A percentile compares a stretch with the other conserved stretches of the same genome.
phyloP scores from a whole-genome alignment of 2,888 invertebrate genomes.

The Artemia sp. region DNA sequence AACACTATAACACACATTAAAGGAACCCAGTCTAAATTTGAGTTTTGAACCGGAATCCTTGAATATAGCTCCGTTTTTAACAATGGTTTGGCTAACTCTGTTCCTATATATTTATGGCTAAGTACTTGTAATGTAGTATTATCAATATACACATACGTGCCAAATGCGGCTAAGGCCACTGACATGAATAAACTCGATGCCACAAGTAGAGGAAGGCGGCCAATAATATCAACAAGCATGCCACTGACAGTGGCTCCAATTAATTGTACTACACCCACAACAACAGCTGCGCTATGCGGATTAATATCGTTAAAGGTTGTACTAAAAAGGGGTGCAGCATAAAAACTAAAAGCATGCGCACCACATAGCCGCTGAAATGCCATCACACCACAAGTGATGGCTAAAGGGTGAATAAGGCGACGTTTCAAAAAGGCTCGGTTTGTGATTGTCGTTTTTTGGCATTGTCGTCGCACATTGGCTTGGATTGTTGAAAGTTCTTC shows the following conservation, averaged over 20 bases:
- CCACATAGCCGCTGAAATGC: conserved; percentile 66
- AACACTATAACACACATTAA: conserved; percentile 62
- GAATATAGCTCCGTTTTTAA: conserved; percentile 17
- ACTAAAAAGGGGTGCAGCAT: conserved; percentile 68
- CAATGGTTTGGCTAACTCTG: conserved; percentile 21
- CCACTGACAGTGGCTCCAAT: conserved; percentile 64
- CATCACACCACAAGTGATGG: conserved; percentile 70
- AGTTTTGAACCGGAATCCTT: conserved; percentile 29
- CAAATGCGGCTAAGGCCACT: conserved; percentile 65
- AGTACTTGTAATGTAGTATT: conserved; percentile 32
- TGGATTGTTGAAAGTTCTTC: conserved; percentile 53
- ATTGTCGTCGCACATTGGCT: conserved; percentile 40
- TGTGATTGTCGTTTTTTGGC: conserved; percentile 29
- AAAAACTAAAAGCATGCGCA: conserved; percentile 66
- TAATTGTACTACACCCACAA: conserved; percentile 66
- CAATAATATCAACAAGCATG: conserved; percentile 65
- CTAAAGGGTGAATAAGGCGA: conserved; percentile 47
- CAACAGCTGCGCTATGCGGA: conserved; percentile 65
- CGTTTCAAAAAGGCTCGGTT: conserved; percentile 27
- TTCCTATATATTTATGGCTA: conserved; percentile 24
- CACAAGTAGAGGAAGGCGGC: conserved; percentile 61
- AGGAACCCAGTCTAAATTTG: conserved; percentile 63
- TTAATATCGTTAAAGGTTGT: conserved; percentile 64
- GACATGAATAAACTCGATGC: conserved; percentile 70
- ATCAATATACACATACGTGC: conserved; percentile 64